phyloP scores from a whole-genome alignment of 2,113 vertebrate species.

The Nesoenas mayeri region DNA sequence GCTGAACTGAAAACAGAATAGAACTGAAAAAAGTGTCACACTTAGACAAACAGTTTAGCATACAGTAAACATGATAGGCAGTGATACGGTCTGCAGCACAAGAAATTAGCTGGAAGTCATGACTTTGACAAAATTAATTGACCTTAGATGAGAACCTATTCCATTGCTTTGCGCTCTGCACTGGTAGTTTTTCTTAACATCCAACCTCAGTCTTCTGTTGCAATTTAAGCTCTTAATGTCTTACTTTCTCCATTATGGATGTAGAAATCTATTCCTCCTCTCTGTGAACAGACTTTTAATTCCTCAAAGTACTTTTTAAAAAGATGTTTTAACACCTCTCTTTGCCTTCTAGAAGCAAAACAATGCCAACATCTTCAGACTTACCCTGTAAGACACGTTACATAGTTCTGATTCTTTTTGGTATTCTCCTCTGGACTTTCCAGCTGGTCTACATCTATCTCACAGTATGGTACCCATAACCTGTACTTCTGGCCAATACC shows the following conservation, averaged over 20 bases:
- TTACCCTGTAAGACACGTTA: neutral
- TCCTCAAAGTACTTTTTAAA: neutral
- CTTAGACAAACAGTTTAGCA: neutral
- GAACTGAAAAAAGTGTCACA: neutral
- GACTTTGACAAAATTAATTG: conserved; percentile 8
- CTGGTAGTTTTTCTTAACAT: neutral
- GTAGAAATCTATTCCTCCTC: neutral
- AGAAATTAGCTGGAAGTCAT: neutral
- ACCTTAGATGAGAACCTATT: neutral
- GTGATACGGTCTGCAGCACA: neutral
- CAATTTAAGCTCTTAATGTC: neutral
- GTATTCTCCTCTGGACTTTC: neutral
- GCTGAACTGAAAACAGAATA: neutral
- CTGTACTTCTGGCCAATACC: neutral
- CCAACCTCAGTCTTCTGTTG: neutral
- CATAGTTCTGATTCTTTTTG: neutral
- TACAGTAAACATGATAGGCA: neutral
- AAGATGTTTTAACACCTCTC: neutral
- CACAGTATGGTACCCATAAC: neutral
- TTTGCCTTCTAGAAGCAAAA: neutral
- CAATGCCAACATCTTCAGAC: neutral
- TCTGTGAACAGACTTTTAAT: neutral
- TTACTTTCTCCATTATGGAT: neutral
- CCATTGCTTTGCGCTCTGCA: neutral
- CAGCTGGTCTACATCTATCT: neutral